Evolutionary conservation across 2,113 vertebrate species (phyloP).

Genomic region (Equus przewalskii): DNA sequence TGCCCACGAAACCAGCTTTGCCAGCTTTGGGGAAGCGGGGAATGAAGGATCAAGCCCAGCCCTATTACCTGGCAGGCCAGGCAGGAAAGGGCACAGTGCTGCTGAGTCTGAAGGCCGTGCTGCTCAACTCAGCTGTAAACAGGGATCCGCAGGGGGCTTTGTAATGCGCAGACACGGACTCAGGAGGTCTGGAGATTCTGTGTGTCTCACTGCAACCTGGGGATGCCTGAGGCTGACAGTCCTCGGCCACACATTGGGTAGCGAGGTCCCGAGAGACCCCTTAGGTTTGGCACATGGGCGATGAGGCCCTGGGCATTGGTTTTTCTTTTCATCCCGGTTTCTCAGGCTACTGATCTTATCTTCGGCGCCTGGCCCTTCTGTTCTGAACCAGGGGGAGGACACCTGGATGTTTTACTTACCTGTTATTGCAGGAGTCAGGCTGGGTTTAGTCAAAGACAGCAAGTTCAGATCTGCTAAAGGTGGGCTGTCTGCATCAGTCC

Average conservation of each 20-base stretch:
- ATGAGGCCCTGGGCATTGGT: too few relatives aligned
- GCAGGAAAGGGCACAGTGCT: neutral
- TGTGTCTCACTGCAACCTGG: neutral
- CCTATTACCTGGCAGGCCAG: neutral
- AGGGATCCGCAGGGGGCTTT: neutral
- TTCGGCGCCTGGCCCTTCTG: neutral
- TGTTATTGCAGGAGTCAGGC: neutral
- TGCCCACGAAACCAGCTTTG: neutral
- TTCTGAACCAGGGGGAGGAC: neutral
- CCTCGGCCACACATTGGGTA: neutral
- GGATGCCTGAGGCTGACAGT: neutral
- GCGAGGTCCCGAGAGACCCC: neutral
- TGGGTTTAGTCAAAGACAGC: neutral
- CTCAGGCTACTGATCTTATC: neutral
- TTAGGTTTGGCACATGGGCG: neutral
- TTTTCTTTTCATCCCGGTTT: neutral
- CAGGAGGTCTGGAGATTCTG: neutral
- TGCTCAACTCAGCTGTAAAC: neutral
- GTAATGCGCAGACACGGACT: neutral
- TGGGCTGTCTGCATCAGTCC: neutral
- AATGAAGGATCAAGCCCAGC: neutral
- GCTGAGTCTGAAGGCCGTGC: neutral
- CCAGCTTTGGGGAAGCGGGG: neutral
- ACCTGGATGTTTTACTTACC: neutral
- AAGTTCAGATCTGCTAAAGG: neutral